These are phyloP conservation scores for Egretta garzetta DNA, from an alignment of 2,113 vertebrate genomes.

Conservation along the genomic window DNA sequence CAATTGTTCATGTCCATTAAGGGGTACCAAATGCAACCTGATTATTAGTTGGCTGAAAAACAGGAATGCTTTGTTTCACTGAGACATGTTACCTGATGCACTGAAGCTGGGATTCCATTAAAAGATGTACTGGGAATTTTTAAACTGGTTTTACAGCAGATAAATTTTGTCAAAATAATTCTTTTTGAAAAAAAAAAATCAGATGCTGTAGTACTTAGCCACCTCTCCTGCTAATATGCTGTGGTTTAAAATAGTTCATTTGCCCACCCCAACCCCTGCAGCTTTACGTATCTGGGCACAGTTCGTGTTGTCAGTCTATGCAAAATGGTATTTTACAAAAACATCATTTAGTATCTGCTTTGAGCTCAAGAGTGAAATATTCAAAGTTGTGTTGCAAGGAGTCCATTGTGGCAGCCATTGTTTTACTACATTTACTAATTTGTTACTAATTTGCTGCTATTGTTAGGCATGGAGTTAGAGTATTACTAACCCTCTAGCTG, in stretches of 20 bases:
- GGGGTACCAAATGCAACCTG: background rate
- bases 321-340: background rate
- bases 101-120: background rate
- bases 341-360: background rate
- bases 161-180: background rate
- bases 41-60: conserved; percentile 1
- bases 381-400: background rate
- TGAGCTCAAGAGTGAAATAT: background rate
- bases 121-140: background rate
- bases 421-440: background rate
- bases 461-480: background rate
- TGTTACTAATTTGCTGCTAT: background rate
- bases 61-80: background rate
- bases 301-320: background rate
- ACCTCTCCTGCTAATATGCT: background rate
- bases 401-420: background rate
- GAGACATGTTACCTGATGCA: background rate
- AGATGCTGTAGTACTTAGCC: background rate
- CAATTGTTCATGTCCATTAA: background rate
- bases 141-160: background rate
- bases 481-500: background rate
- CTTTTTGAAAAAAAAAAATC: background rate
- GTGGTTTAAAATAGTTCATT: background rate
- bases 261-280: background rate
- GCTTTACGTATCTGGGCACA: background rate